Conservation (phyloP, 2,113 vertebrate genomes). For the Trichechus manatus region DNA sequence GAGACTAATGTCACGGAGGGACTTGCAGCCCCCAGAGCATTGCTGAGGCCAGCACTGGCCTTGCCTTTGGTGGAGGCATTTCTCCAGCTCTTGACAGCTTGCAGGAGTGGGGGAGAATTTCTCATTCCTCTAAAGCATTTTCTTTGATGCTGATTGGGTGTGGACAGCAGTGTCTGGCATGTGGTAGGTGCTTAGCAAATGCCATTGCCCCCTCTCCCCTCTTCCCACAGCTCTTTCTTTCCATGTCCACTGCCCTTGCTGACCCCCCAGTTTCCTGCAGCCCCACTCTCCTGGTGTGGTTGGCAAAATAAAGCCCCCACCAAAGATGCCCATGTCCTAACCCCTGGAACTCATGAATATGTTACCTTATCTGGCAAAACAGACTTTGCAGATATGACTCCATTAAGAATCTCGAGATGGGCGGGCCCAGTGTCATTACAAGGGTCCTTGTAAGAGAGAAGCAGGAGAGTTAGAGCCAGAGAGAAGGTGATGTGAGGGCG, state of each 20-base stretch:
- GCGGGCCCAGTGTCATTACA: neutral
- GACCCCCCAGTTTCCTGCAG: neutral
- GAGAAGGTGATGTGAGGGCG: neutral
- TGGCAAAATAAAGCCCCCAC: neutral
- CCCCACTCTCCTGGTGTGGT: neutral
- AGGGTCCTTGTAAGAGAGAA: neutral
- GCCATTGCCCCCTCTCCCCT: neutral
- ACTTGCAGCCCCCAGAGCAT: neutral
- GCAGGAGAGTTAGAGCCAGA: neutral
- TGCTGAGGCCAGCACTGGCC: no score
- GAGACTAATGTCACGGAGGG: fast-evolving
- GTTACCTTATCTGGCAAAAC: neutral
- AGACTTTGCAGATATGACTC: neutral
- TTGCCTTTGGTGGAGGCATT: neutral
- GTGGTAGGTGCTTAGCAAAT: neutral
- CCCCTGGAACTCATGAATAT: neutral
- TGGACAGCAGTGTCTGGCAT: neutral
- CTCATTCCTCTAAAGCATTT: neutral
- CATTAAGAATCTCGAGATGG: neutral
- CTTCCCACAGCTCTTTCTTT: neutral
- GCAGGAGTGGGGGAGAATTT: neutral
- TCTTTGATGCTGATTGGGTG: neutral
- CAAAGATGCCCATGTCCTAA: neutral
- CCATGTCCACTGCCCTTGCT: neutral
- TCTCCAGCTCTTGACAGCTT: neutral